Evolutionary conservation across 2,888 invertebrate species (phyloP), one percentile per base, ranked within the genome.

Genomic region (Muschampia plurimacula): DNA sequence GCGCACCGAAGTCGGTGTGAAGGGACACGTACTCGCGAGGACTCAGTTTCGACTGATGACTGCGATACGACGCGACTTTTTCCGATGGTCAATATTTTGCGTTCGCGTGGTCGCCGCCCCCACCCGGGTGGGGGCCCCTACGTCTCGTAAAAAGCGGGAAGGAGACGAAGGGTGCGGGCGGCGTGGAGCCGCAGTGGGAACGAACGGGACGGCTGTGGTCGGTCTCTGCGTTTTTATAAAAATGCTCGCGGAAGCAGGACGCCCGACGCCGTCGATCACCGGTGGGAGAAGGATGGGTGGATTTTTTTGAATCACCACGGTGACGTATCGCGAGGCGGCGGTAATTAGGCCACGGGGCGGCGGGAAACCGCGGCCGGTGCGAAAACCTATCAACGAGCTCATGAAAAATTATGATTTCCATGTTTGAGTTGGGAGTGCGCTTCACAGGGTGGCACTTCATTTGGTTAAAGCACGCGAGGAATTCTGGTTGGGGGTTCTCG

Each of bases 1-100:
- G 86, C 89, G 87, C 86, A 81, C 86, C 93, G 93, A 92, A 91
- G 89, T 86, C 83, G 86, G 86, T 85, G 86, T 86, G 87, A 86
- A 86, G 89, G 86, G 87, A 89, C 92, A 91, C 90, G 92, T 90
- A 86, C 89, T 89, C 89, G 82, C 90, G 89, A 85, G 89, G 90
- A 91, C 92, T 92, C 92, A 84, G 92, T 93, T 93, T 91, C 93
- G 93, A 94, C 94, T 94, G 95, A 94, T 94, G 94, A 92, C 93
- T 94, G 93, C 92, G 94, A 94, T 94, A 93, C 93, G 94, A 92
- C 90, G 92, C 92, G 93, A 93, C 93, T 94, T 94, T 94, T 94
- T 95, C 94, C 94, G 92, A 94, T 95, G 95, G 94, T 95, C 95
- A 95, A 95, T 95, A 95, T 95, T 95, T 95, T 92, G 94, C 93